Percentiles rank a stretch among this genome's conserved stretches.
Evolutionary conservation across 2,888 invertebrate species (phyloP).

Genomic region (Arctia plantaginis): DNA sequence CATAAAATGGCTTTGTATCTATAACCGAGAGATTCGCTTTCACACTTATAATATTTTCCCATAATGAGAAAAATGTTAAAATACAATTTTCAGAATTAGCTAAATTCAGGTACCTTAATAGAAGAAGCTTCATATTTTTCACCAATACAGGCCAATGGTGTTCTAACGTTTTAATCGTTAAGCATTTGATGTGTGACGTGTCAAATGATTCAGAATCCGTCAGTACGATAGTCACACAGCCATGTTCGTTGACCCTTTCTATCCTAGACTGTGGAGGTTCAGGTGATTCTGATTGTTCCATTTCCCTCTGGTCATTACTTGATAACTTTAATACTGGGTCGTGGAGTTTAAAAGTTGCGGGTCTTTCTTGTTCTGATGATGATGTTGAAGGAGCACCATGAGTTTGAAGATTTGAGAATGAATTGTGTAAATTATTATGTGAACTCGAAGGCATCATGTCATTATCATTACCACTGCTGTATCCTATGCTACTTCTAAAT

Average conservation of each 20-base stretch:
- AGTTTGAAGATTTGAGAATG: constrained; percentile 82
- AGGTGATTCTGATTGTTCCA: constrained; percentile 69
- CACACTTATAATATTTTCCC: constrained; percentile 96
- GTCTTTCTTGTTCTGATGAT: constrained; percentile 64
- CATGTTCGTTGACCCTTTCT: constrained; percentile 79
- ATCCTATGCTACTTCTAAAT: constrained; percentile 75
- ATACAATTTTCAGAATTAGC: constrained; percentile 89
- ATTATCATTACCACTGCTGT: constrained; percentile 61
- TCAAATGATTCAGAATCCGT: constrained; percentile 94
- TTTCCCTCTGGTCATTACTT: constrained; percentile 61
- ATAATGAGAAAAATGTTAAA: constrained; percentile 93
- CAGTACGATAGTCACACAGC: constrained; percentile 88
- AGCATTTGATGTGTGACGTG: constrained; percentile 94
- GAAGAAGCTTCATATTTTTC: constrained; percentile 88
- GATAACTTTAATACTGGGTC: constrained; percentile 77
- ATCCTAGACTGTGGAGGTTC: constrained; percentile 73
- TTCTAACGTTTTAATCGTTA: constrained; percentile 94
- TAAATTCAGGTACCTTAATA: constrained; percentile 86
- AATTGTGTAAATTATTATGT: constrained; percentile 75
- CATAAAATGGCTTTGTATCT: constrained; percentile 95
- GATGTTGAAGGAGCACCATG: constrained; percentile 75
- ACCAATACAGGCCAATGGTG: constrained; percentile 94
- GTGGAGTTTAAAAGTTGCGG: constrained; percentile 71
- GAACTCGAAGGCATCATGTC: constrained; percentile 62
- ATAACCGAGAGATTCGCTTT: constrained; percentile 96